Conservation (phyloP, 2,888 invertebrate genomes). For the Noctua comes region DNA sequence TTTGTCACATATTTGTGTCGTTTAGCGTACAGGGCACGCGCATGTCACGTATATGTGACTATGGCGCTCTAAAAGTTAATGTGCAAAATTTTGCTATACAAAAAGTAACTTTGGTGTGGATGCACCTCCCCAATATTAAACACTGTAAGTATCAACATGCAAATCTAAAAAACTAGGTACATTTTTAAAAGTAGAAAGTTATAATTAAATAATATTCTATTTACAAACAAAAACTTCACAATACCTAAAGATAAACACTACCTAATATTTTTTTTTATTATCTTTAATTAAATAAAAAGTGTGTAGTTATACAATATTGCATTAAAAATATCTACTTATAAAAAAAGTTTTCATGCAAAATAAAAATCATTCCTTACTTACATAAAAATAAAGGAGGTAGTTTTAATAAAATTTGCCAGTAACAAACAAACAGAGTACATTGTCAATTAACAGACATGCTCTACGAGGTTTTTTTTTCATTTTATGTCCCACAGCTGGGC, state of each 20-base stretch:
- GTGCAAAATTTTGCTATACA: not conserved
- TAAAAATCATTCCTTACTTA: constrained; percentile 13
- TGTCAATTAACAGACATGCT: not conserved
- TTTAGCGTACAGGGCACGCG: too few species aligned
- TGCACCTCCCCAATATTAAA: not conserved
- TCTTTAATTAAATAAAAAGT: constrained; percentile 17
- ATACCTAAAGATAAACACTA: constrained; percentile 1
- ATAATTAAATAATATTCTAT: constrained; percentile 24
- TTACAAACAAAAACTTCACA: constrained; percentile 44
- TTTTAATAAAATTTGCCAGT: not conserved
- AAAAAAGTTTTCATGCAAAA: constrained; percentile 52
- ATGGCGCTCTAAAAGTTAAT: not conserved
- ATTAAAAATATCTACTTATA: constrained; percentile 19
- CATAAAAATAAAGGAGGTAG: not conserved
- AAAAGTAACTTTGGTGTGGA: not conserved
- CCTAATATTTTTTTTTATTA: too few species aligned
- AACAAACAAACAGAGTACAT: not conserved
- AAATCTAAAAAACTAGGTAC: constrained; percentile 1
- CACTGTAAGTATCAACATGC: constrained; percentile 17
- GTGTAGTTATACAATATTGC: constrained; percentile 10
- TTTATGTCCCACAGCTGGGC: too few species aligned
- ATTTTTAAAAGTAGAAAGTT: not conserved
- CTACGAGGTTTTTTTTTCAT: too few species aligned
- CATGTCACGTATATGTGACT: too few species aligned
- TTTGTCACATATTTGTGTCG: too few species aligned